Percentiles rank a stretch among this genome's conserved stretches.
phyloP scores from a whole-genome alignment of 2,113 vertebrate genomes.

The Megaptera novaeangliae region DNA sequence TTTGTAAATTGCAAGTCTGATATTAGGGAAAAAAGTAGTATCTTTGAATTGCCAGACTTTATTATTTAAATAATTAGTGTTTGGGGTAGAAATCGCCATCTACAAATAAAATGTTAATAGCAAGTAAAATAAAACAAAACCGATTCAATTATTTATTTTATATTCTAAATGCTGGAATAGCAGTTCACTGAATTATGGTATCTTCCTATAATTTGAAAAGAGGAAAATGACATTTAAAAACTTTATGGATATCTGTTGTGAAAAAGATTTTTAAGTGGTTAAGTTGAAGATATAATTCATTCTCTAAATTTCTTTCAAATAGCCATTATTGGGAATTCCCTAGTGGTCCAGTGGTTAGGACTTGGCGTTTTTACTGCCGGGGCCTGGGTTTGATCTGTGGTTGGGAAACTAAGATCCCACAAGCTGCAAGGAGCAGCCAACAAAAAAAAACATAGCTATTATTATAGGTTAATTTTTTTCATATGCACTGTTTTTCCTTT shows the following conservation, averaged over 20 bases:
- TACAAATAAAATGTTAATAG: background rate
- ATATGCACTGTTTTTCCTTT: background rate
- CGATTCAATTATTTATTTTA: background rate
- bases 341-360: background rate
- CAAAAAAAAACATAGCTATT: background rate
- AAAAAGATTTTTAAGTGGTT: background rate
- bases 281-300: slow-evolving; percentile 4
- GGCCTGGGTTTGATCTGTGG: background rate
- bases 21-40: background rate
- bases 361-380: background rate
- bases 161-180: background rate
- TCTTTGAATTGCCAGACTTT: background rate
- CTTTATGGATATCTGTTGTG: background rate
- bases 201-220: slow-evolving; percentile 11
- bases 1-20: background rate
- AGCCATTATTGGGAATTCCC: background rate
- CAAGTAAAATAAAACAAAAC: background rate
- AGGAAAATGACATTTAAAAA: background rate
- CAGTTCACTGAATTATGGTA: background rate
- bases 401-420: background rate
- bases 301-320: background rate
- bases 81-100: background rate
- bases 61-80: background rate
- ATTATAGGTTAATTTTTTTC: background rate
- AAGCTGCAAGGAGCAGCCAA: background rate